phyloP scores from a whole-genome alignment of 2,797 vertebrate species.

The Notolepis coatsorum region DNA sequence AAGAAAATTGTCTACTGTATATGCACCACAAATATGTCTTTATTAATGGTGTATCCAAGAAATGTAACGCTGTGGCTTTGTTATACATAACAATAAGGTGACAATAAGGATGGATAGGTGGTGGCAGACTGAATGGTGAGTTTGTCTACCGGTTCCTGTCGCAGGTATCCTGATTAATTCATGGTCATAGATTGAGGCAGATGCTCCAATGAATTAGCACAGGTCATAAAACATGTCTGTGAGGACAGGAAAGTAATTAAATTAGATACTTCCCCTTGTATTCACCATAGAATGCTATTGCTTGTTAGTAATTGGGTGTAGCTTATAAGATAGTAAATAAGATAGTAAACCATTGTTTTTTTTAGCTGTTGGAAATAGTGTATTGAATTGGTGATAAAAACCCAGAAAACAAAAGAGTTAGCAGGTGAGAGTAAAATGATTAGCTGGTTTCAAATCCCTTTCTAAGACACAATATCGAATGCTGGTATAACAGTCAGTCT shows the following conservation, averaged over 20 bases:
- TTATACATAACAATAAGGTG: no score
- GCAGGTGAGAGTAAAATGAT: no score
- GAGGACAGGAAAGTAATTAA: constrained; percentile 22
- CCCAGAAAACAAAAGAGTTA: no score
- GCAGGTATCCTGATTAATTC: constrained; percentile 43
- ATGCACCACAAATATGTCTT: no score
- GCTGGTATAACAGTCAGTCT: no score
- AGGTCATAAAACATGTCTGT: constrained; percentile 37
- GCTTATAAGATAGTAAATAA: not conserved
- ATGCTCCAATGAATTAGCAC: constrained; percentile 37
- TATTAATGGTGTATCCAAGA: no score
- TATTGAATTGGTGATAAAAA: not conserved
- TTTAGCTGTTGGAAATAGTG: no score
- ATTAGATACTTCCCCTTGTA: not conserved
- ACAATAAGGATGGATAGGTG: not conserved
- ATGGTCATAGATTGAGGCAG: constrained; percentile 28
- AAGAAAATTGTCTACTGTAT: no score
- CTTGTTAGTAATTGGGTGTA: not conserved
- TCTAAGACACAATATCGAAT: not conserved
- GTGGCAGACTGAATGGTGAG: not conserved
- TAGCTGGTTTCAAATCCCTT: not conserved
- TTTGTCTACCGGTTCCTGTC: not conserved
- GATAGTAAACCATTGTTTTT: not conserved
- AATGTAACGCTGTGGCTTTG: no score
- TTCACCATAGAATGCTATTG: not conserved